Base-by-base conservation (phyloP, 2,113 vertebrate genomes). In the Terrapene triunguis region DNA sequence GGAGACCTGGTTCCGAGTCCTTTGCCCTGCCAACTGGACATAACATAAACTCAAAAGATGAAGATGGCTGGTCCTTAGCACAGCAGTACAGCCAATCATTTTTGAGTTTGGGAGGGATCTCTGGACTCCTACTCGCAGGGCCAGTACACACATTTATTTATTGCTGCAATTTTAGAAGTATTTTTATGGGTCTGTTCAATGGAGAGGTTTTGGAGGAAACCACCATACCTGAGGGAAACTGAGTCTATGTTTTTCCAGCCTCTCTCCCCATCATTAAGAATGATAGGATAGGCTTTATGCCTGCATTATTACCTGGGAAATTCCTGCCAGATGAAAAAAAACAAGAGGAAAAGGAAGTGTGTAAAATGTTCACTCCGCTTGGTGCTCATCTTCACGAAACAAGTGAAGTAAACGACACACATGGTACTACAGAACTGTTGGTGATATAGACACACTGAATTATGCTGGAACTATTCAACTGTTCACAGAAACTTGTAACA, bases 231-330 rank as follows among this genome's bases (percentile, higher is more conserved):
- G 22, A 12, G 74, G 42, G 74, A 78, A 47, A 78, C 74, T 24
- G 22, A 78, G 10, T 78, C 74, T 44, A 48, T 32, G 9, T n/a
- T 32, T 82, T 51, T n/a, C 4, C 4, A 32, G 22, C 32, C 79
- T 10, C 76, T 72, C 10, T 10, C 29, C 44, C 62, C 78, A 38
- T 59, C 47, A 72, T 14, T 55, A 55, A 82, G 27, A 80, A 24
- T 72, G 65, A 72, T 35, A 48, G 0, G 0, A 4, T 22, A 25
- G 17, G 12, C n/a, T 69, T 10, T 65, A 27, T 14, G 6, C 10
- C 5, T 59, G 5, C 85, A 53, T n/a, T 78, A 27, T n/a, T 55
- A n/a, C n/a, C 27, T 44, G 16, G 74, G 80, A 92, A 89, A 74
- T 14, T 81, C 47, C 27, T 90, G n/a, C 42, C 19, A 53, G 35